Conservation (phyloP, 1,140 invertebrate species). For the Ectropis grisescens region DNA sequence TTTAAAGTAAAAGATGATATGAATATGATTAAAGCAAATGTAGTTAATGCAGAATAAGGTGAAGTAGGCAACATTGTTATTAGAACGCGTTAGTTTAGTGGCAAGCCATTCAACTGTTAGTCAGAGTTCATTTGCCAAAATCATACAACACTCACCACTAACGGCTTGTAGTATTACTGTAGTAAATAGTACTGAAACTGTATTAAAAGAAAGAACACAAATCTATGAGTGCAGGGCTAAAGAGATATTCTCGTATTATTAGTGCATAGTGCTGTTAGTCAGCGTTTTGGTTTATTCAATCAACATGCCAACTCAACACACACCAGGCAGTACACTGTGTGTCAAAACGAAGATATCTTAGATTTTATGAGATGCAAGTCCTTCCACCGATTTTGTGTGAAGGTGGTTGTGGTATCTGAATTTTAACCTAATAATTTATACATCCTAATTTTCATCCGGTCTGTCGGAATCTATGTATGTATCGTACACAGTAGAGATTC, state of each 20-base stretch:
- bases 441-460: no score
- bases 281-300: conserved; percentile 32
- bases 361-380: conserved; percentile 16
- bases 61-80: no score
- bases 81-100: conserved; percentile 29
- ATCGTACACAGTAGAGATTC: conserved; percentile 43
- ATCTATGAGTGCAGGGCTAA: conserved; percentile 52
- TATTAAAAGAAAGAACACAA: conserved; percentile 44
- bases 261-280: conserved; percentile 64
- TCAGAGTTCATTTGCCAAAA: conserved; percentile 45
- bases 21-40: conserved; percentile 1
- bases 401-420: conserved; percentile 13
- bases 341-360: conserved; percentile 59
- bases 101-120: conserved; percentile 41
- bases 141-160: conserved; percentile 66
- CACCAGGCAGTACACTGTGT: conserved; percentile 36
- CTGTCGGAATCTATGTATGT: conserved; percentile 23
- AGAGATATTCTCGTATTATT: conserved; percentile 29
- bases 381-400: conserved; percentile 11
- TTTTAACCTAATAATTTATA: conserved; percentile 7
- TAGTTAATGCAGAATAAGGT: no score
- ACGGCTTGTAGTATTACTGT: conserved; percentile 56
- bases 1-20: conserved; percentile 1
- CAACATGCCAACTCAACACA: conserved; percentile 58
- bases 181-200: conserved; percentile 56